Evolutionary conservation across 1,140 invertebrate genomes (phyloP), one percentile per base, ranked within the genome.

Genomic region (Drosophila insularis): DNA sequence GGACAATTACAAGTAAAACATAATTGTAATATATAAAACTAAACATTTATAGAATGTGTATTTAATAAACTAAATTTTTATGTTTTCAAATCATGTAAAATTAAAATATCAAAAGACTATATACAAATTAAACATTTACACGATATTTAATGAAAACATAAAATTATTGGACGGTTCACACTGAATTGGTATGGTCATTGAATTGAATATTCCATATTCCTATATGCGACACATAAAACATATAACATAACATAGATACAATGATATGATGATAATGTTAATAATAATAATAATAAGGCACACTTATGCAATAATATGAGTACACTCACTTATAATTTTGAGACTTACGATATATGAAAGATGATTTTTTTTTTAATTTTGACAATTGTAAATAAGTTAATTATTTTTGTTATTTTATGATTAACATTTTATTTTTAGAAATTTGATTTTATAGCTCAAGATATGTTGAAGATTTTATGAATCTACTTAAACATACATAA

Each of bases 111-210:
- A 50, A 63, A 32, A 55, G 43, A 74, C 77, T 78, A 21, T 74
- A 74, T 66, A 84, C 13, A 65, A 56, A 64, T 50, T 56, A 64
- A 70, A 68, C 59, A 77, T 59, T 72, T 70, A 80, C 80, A 84
- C 46, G 67, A 76, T 78, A 55, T 27, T 58, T 39, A 50, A 72
- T 77, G 84, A 80, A 87, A 89, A 89, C 82, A 86, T 75, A 87
- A 77, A 81, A 69, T 78, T 80, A 90, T 90, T 90, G 86, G 86
- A 90, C 86, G 86, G 86, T 80, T 89, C 68, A 86, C 86, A 90
- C 86, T 90, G 86, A 75, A 85, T 86, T 69, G 59, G 66, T 86
- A 86, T 86, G 82, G 82, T 86, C 82, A 31, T 74, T 81, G 31
- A 14, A 68, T 80, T 60, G 37, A 11, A 19, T 58, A 58, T 19